These are phyloP conservation scores for Neodon shergylaensis DNA, from an alignment of 2,113 vertebrate genomes.

Conservation along the genomic window DNA sequence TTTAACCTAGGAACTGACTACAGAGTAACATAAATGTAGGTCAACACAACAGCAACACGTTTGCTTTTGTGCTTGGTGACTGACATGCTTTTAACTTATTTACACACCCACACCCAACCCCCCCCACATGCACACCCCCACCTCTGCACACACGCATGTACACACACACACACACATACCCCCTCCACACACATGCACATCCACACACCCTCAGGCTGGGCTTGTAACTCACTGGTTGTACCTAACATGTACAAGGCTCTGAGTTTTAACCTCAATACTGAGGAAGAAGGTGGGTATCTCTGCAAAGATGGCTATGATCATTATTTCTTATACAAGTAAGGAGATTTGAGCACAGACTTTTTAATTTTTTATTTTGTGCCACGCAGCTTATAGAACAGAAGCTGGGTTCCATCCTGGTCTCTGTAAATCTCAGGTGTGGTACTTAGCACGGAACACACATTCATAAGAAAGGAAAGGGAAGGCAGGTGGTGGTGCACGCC, in stretches of 20 bases:
- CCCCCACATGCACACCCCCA: no score
- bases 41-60: slow-evolving; percentile 10
- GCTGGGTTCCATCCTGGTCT: not conserved
- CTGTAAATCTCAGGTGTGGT: not conserved
- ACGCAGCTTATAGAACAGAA: not conserved
- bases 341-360: not conserved
- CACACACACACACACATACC: no score
- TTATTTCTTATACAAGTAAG: not conserved
- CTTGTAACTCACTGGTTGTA: not conserved
- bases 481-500: no score
- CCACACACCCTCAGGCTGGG: fast-evolving
- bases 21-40: slow-evolving; percentile 36
- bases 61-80: not conserved
- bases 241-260: not conserved
- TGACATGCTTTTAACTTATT: not conserved
- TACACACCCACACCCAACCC: no score
- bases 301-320: not conserved
- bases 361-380: not conserved
- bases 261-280: not conserved
- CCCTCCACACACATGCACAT: no score
- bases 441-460: not conserved
- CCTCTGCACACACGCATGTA: no score
- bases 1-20: slow-evolving; percentile 20
- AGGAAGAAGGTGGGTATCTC: not conserved
- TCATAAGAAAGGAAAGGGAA: not conserved